These are phyloP conservation scores for Lottia scabra DNA, from an alignment of 2,888 invertebrate genomes.

Conservation along the genomic window DNA sequence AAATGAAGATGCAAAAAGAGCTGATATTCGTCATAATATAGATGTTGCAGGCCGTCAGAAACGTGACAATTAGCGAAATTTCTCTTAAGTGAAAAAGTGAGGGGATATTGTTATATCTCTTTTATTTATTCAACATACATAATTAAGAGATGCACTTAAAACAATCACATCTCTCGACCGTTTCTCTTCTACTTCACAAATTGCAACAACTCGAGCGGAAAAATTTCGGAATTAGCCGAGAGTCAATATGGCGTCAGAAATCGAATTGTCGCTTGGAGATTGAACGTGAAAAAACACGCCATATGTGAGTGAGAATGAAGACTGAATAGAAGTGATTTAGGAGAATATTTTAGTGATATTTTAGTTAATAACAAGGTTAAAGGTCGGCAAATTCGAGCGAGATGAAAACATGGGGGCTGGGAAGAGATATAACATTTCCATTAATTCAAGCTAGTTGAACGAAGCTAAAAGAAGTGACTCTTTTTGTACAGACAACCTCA, in stretches of 20 bases:
- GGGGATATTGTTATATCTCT: too few relatives aligned
- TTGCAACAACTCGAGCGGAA: neutral
- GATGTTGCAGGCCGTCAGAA: too few relatives aligned
- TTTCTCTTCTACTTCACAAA: neutral
- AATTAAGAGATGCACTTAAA: neutral
- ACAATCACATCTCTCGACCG: neutral
- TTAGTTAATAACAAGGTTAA: neutral
- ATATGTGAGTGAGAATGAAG: neutral
- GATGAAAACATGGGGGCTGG: neutral
- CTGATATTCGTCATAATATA: too few relatives aligned
- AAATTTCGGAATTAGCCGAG: neutral
- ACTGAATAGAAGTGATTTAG: neutral
- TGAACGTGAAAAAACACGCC: constrained; percentile 2
- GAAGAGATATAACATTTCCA: too few relatives aligned
- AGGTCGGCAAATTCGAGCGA: neutral
- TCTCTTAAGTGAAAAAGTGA: too few relatives aligned
- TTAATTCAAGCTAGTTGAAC: too few relatives aligned
- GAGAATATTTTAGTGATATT: neutral
- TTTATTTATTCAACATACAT: neutral
- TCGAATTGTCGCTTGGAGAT: constrained; percentile 3
- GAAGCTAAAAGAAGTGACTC: too few relatives aligned
- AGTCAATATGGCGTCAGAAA: constrained; percentile 3
- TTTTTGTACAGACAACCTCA: too few relatives aligned
- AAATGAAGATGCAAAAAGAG: too few relatives aligned
- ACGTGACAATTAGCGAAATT: too few relatives aligned